Percentiles rank a stretch among this genome's conserved stretches.
Evolutionary conservation across 2,797 vertebrate species (phyloP).

Genomic region (Delichon dasypus): DNA sequence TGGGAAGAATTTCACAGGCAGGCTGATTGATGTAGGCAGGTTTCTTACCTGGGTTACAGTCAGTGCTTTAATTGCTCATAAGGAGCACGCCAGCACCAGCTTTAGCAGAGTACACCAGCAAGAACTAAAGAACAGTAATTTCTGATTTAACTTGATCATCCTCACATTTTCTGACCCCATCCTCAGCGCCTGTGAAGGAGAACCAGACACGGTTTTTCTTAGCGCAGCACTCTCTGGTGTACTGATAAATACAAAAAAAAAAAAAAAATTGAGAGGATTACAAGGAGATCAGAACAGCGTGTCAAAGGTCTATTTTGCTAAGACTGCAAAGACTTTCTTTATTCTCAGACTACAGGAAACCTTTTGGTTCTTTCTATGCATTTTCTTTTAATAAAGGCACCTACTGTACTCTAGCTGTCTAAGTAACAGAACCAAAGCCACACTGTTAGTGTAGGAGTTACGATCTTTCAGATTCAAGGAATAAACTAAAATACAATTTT

Average conservation of each 20-base stretch:
- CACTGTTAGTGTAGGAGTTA: background rate
- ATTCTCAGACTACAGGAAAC: background rate
- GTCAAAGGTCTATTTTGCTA: background rate
- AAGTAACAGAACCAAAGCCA: background rate
- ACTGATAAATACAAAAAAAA: background rate
- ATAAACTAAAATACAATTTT: background rate
- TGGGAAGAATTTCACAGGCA: background rate
- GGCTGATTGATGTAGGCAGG: background rate
- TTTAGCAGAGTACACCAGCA: background rate
- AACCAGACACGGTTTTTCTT: background rate
- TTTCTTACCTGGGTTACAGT: background rate
- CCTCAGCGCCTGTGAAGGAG: background rate
- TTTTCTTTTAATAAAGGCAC: background rate
- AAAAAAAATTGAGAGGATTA: background rate
- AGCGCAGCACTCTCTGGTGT: background rate
- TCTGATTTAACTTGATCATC: background rate
- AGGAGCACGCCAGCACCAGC: background rate
- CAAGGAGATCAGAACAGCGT: background rate
- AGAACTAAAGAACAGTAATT: background rate
- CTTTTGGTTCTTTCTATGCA: background rate
- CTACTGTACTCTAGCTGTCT: background rate
- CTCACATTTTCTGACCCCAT: background rate
- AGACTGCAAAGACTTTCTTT: background rate
- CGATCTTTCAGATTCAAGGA: conserved; percentile 18
- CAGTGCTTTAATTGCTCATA: background rate